Percentiles rank a stretch among this genome's conserved stretches.
These are phyloP conservation scores for Eubasilissa splendida DNA, from an alignment of 2,888 invertebrate species.

Conservation along the genomic window DNA sequence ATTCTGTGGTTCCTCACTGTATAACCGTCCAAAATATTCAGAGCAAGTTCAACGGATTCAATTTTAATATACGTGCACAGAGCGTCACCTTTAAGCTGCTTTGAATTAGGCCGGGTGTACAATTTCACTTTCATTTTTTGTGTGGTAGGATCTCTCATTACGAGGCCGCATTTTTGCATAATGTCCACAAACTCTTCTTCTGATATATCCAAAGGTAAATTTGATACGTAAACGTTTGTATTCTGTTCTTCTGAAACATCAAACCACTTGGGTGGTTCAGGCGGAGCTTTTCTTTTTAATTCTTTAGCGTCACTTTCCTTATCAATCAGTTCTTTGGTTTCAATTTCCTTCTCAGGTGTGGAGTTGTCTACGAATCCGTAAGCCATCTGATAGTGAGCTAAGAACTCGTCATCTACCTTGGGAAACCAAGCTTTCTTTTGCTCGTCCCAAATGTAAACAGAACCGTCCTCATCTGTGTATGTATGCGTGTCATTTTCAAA, in stretches of 20 bases:
- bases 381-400: constrained; percentile 96
- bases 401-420: constrained; percentile 96
- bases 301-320: constrained; percentile 61
- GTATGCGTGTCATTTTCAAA: constrained; percentile 82
- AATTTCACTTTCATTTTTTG: constrained; percentile 92
- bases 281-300: constrained; percentile 71
- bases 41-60: constrained; percentile 94
- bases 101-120: constrained; percentile 85
- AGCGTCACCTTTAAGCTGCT: constrained; percentile 95
- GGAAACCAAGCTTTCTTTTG: constrained; percentile 97
- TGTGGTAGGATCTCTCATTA: constrained; percentile 88
- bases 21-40: constrained; percentile 92
- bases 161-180: constrained; percentile 96
- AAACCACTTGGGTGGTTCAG: constrained; percentile 87
- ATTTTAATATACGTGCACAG: constrained; percentile 96
- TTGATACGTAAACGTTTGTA: constrained; percentile 96
- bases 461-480: constrained; percentile 90
- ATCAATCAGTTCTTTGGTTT: constrained; percentile 59
- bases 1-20: constrained; percentile 85
- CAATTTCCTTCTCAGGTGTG: constrained; percentile 61
- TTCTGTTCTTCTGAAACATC: constrained; percentile 90
- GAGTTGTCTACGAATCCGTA: constrained; percentile 88
- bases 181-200: constrained; percentile 92
- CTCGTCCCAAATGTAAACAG: constrained; percentile 92
- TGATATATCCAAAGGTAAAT: constrained; percentile 90